These are phyloP conservation scores for Melanostoma scalare DNA, from an alignment of 2,888 invertebrate species.

Conservation along the genomic window DNA sequence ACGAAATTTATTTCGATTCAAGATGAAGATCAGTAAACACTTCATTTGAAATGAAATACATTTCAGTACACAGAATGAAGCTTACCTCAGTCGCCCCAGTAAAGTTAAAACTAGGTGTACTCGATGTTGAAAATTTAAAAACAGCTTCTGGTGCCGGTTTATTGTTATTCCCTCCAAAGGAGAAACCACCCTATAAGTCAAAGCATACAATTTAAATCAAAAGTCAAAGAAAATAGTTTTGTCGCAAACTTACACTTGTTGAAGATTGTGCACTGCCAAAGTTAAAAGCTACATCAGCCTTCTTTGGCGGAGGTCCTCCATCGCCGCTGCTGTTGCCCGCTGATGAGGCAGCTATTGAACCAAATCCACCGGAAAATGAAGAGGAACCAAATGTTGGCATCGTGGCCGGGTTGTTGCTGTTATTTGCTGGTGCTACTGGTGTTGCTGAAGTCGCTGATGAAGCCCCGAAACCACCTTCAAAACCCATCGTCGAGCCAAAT, in stretches of 20 bases:
- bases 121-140: conserved; percentile 74
- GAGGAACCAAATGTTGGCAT: conserved; percentile 67
- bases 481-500: conserved; percentile 43
- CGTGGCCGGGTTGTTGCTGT: conserved; percentile 30
- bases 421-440: conserved; percentile 46
- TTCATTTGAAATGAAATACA: background rate
- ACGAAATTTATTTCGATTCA: background rate
- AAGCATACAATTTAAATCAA: background rate
- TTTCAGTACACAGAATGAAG: conserved; percentile 5
- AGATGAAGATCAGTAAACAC: conserved; percentile 15
- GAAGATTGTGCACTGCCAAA: conserved; percentile 74
- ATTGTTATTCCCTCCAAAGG: conserved; percentile 72
- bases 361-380: conserved; percentile 73
- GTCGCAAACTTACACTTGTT: conserved; percentile 42
- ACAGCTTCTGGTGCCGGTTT: conserved; percentile 71
- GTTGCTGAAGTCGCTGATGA: conserved; percentile 41
- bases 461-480: conserved; percentile 58
- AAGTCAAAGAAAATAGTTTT: too few relatives aligned
- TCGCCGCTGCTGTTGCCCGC: conserved; percentile 57
- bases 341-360: conserved; percentile 56
- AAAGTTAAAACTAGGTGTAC: conserved; percentile 78
- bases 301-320: conserved; percentile 76
- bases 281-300: conserved; percentile 77
- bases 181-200: conserved; percentile 70
- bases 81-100: conserved; percentile 75